phyloP scores from a whole-genome alignment of 1,140 invertebrate genomes.

The Polypedilum pembai region DNA sequence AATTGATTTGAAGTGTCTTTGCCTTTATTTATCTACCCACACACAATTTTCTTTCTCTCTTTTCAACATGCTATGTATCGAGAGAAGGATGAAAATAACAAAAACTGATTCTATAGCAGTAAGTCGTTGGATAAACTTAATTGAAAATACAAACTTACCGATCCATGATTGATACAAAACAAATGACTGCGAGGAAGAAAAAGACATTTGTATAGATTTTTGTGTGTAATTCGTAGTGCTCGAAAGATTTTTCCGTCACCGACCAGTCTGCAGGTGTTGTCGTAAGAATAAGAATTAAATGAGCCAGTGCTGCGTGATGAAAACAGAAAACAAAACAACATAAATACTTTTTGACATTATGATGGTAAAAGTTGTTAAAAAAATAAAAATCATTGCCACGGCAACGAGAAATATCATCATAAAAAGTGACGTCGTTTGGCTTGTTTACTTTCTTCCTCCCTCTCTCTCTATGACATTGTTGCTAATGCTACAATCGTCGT shows the following conservation, averaged over 20 bases:
- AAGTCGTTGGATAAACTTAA: too few relatives aligned
- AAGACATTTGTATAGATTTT: slow-evolving; percentile 42
- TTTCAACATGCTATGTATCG: too few relatives aligned
- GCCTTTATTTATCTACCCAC: not conserved
- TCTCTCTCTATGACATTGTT: too few relatives aligned
- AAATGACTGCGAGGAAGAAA: slow-evolving; percentile 42
- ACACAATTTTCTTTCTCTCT: not conserved
- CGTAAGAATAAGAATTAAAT: slow-evolving; percentile 41
- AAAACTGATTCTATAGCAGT: too few relatives aligned
- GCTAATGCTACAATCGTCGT: too few relatives aligned
- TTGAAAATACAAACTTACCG: slow-evolving; percentile 36
- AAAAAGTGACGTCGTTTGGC: too few relatives aligned
- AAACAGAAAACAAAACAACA: not conserved
- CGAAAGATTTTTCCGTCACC: slow-evolving; percentile 35
- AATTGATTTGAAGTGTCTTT: not conserved
- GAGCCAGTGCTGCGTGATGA: slow-evolving; percentile 36
- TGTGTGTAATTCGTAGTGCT: slow-evolving; percentile 41
- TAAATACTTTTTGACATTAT: too few relatives aligned
- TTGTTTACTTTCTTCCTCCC: too few relatives aligned
- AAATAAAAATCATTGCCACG: too few relatives aligned
- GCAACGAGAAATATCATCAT: too few relatives aligned
- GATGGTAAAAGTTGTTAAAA: too few relatives aligned
- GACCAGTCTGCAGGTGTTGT: slow-evolving; percentile 42
- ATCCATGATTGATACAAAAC: slow-evolving; percentile 43
- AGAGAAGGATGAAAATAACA: too few relatives aligned